A percentile compares a stretch with the other conserved stretches of the same genome.
Evolutionary conservation across 1,140 invertebrate species (phyloP).

Genomic region (Atta colombica): DNA sequence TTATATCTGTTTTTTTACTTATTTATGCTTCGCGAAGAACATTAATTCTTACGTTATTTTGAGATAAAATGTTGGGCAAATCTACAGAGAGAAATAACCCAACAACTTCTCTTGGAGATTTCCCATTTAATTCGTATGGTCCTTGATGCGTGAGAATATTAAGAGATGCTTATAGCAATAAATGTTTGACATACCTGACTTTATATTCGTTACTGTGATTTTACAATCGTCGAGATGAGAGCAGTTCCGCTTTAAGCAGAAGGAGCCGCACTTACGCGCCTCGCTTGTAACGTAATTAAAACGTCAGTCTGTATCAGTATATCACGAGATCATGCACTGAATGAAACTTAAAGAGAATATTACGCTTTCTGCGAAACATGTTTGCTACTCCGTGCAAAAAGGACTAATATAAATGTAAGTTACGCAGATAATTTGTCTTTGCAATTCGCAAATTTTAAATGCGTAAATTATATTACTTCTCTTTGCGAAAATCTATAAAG

Average conservation of each 20-base stretch:
- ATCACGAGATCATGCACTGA: conserved; percentile 55
- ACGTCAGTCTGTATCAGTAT: conserved; percentile 62
- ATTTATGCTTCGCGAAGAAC: neutral
- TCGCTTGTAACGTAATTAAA: conserved; percentile 67
- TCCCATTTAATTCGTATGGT: conserved; percentile 49
- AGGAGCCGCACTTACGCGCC: conserved; percentile 44
- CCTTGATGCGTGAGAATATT: conserved; percentile 49
- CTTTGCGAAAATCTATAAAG: neutral
- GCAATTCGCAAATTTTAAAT: conserved; percentile 18
- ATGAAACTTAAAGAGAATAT: conserved; percentile 52
- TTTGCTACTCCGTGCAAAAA: conserved; percentile 5
- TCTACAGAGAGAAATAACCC: conserved; percentile 3
- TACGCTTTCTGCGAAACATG: conserved; percentile 41
- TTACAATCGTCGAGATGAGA: conserved; percentile 34
- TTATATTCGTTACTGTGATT: conserved; percentile 63
- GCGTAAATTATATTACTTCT: neutral
- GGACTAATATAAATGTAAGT: neutral
- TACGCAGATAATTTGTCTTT: conserved; percentile 15
- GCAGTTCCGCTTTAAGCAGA: conserved; percentile 42
- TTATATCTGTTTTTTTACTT: neutral
- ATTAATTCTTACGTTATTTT: conserved; percentile 11
- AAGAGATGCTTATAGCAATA: conserved; percentile 29
- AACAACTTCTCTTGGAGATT: conserved; percentile 12
- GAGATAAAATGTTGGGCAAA: neutral
- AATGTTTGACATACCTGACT: conserved; percentile 57